Evolutionary conservation across 2,888 invertebrate genomes (phyloP), one percentile per base, ranked within the genome.

Genomic region (Plebejus anna): DNA sequence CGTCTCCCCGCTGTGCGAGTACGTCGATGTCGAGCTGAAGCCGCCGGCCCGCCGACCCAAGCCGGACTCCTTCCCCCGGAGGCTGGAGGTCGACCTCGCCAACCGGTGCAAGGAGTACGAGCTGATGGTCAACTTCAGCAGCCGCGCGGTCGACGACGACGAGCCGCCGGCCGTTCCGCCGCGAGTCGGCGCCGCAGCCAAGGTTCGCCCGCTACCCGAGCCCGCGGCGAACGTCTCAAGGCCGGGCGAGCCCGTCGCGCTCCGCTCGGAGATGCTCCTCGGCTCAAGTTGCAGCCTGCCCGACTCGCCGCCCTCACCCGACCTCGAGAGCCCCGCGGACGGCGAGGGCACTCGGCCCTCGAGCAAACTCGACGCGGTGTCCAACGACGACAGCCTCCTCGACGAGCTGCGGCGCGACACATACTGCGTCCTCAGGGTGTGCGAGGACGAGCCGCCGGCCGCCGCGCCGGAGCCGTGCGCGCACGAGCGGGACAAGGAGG

Each of bases 171-270:
- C 88, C 47, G 89, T 89, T 55, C 90, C 89, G 28, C 89, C 89
- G 75, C 86, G 89, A 59, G 84, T 82, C 4, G 83, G 84, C 75
- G 80, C 84, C 38, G 81, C 82, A 59, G 79, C 82, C 73, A 79
- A 82, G 77, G 83, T 81, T 13, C 83, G 83, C 57, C 80, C 83
- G 57, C 83, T 78, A 75, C 80, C 83, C 22, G 84, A 82, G 76
- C 84, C 84, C 7, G 78, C 78, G 55, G 84, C 83, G 90, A 88
- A 84, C 91, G 94, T 96, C 96, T 86, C 91, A 96, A 79, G 97
- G 96, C 90, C 96, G 96, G 55, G 96, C 96, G 83, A 90, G 96
- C 77, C 97, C 96, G 87, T 79, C 3, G 76, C 77, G 47, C 79
- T 79, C 7, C 75, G 77, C 4, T 79, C 77, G 11, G 80, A 81